A percentile compares a stretch with the other conserved stretches of the same genome.
Evolutionary conservation across 2,797 vertebrate genomes (phyloP).

Genomic region (Chaetodon trifasciatus): DNA sequence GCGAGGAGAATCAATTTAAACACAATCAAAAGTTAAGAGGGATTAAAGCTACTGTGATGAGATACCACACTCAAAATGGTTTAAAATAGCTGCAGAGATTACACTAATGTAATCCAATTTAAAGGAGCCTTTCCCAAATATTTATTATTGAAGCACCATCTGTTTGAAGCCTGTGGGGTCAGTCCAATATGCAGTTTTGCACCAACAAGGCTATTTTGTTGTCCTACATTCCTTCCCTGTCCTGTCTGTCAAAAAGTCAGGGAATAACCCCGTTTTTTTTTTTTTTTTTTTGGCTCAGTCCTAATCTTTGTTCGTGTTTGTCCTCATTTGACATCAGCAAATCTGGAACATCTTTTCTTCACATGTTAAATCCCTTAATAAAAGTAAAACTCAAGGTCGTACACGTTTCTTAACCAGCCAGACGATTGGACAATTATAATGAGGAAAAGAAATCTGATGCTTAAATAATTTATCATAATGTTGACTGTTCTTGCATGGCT

Average conservation of each 20-base stretch:
- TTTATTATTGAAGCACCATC: constrained; percentile 86
- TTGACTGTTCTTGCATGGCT: constrained; percentile 45
- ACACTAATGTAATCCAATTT: constrained; percentile 88
- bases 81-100: constrained; percentile 85
- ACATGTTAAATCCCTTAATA: constrained; percentile 38
- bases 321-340: constrained; percentile 43
- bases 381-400: constrained; percentile 47
- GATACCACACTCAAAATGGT: constrained; percentile 78
- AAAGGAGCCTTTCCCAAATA: constrained; percentile 83
- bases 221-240: constrained; percentile 72
- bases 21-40: constrained; percentile 84
- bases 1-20: constrained; percentile 83
- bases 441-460: constrained; percentile 48
- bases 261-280: constrained; percentile 42
- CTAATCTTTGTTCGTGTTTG: constrained; percentile 50
- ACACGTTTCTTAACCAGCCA: constrained; percentile 9
- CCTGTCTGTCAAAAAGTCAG: constrained; percentile 53
- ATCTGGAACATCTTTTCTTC: constrained; percentile 47
- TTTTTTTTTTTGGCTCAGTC: constrained; percentile 9
- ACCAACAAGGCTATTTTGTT: constrained; percentile 70
- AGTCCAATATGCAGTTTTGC: constrained; percentile 67
- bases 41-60: constrained; percentile 83
- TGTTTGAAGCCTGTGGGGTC: constrained; percentile 81
- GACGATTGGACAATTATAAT: constrained; percentile 44
- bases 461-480: constrained; percentile 66